A percentile compares a stretch with the other conserved stretches of the same genome.
phyloP scores from a whole-genome alignment of 2,113 vertebrate species.

The Aplodontia rufa region DNA sequence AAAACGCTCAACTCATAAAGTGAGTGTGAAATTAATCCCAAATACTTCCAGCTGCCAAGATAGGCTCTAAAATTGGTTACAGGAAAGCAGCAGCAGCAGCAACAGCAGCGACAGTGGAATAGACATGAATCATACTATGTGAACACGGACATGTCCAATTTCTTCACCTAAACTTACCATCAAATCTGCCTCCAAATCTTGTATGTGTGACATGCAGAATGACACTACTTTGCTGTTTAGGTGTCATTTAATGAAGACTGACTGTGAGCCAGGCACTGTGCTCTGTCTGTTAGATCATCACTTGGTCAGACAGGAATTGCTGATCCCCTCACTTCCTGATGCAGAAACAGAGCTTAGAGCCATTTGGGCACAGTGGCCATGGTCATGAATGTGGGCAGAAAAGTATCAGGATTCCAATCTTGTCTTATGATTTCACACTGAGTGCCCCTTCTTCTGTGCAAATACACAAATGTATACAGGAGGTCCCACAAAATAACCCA shows the following conservation, averaged over 20 bases:
- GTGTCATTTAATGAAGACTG: neutral
- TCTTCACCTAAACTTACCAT: conserved; percentile 27
- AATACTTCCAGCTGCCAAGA: conserved; percentile 68
- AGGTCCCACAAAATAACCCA: neutral
- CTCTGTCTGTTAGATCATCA: neutral
- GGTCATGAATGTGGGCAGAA: neutral
- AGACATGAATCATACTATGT: conserved; percentile 47
- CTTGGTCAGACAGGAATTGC: neutral
- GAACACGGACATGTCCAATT: neutral
- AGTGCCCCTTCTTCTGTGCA: neutral
- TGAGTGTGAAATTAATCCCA: conserved; percentile 79
- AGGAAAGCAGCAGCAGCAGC: conserved; percentile 53
- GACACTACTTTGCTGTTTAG: neutral
- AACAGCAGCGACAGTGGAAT: neutral
- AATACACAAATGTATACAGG: neutral
- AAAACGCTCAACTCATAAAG: conserved; percentile 76
- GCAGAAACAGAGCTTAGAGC: neutral
- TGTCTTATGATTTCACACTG: neutral
- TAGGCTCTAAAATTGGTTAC: conserved; percentile 68
- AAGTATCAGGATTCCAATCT: neutral
- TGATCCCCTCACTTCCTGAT: neutral
- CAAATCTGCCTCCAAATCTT: neutral
- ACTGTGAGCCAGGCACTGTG: neutral
- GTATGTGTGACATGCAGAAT: conserved; percentile 13
- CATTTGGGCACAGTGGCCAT: neutral